Evolutionary conservation across 2,113 vertebrate genomes (phyloP), one percentile per base, ranked within the genome.

Genomic region (Myrmecobius fasciatus): DNA sequence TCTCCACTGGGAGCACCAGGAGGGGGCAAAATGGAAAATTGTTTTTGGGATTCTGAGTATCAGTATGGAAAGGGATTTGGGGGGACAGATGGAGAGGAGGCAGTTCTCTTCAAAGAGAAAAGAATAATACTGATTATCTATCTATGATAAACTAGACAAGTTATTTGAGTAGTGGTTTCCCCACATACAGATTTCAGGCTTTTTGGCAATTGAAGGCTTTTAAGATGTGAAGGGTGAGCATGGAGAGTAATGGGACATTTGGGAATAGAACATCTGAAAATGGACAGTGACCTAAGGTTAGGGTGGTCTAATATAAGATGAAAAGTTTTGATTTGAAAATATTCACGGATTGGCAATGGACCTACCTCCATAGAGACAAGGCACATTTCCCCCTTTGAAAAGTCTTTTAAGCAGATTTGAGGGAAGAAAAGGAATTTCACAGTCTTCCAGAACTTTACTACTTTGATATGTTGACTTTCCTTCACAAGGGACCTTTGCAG

Each of bases 51-150:
- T 97, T 96, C 53, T 94, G 89, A 95, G 92, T 53, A 96, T 91
- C 97, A 95, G 97, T 95, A 95, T 93, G 96, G 49, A 51, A 51
- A 51, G 6, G 49, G 49, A 51, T 51, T 51, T 49, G 49, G 49
- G 49, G 49, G 9, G 49, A 51, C 9, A 51, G 49, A 10, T 91
- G 94, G 96, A 95, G 95, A 93, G 67, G 17, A 2, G 67, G 17
- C 22, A 12, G 54, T 0, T 51, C 54, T 93, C 67, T 92, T 91
- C 96, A 96, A 96, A 96, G 93, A 94, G 93, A 95, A 67, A 67
- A 97, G 97, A 97, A 97, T 96, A 95, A 97, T 95, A 97, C 94
- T 96, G 54, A 97, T 96, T 96, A 93, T 96, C 95, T 94, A 75
- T 54, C 95, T 28, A 52, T 91, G 92, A 94, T 97, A 95, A 97